Evolutionary conservation across 2,888 invertebrate genomes (phyloP), one percentile per base, ranked within the genome.

Genomic region (Aphodius sticticus): DNA sequence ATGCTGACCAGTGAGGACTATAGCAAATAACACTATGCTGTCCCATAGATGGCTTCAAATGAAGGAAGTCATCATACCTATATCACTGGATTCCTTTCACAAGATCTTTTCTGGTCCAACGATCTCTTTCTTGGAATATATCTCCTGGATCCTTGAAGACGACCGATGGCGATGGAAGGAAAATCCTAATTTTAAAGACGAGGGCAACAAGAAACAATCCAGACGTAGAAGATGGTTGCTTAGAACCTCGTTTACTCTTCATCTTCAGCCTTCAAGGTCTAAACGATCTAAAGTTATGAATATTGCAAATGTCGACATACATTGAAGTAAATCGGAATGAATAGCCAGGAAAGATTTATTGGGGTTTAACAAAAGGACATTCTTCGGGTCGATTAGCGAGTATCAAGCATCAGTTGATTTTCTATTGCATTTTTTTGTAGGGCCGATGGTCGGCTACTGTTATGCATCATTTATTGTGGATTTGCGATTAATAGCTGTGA

Each of bases 401-500:
- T 53, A 53, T 53, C 53, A 53, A 53, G 53, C 12, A 53, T 53
- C 70, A 70, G 70, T n/a, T 70, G 70, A 16, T 16, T 15, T 70
- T 26, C 70, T 16, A 70, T 26, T 70, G n/a, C 16, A 16, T 70
- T 16, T 70, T 26, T 70, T 15, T 70, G 14, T 70, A n/a, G 1
- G 26, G 9, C 15, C 15, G 37, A 35, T 74, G 12, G 74, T 74
- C 35, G 5, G 37, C 74, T 74, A 36, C 74, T 74, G 74, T n/a
- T 15, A n/a, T 14, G 6, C 16, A 16, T 70, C 70, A 53, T 53
- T 53, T 53, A 53, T 53, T 53, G 53, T 53, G 3, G 35, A 37
- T 35, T 35, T 74, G n/a, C 35, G 74, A 74, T 74, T 74, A 74
- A 74, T 74, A 74, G 35, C 74, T 74, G 74, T 74, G 37, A 74